phyloP scores from a whole-genome alignment of 2,797 vertebrate genomes.

The Sebastes oblongus region DNA sequence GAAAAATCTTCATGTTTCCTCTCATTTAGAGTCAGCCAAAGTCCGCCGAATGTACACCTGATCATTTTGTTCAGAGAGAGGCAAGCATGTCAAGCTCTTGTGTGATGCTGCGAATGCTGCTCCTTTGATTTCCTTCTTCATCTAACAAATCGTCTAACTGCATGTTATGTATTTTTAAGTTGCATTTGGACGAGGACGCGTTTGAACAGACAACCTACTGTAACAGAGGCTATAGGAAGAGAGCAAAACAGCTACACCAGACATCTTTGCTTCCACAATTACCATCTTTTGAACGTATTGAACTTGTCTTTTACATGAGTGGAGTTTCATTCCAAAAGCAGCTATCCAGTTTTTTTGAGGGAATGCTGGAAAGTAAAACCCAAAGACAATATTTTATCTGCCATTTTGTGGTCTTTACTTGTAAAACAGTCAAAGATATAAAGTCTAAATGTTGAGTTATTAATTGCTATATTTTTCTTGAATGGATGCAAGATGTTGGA shows the following conservation, averaged over 20 bases:
- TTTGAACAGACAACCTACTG: conserved; percentile 7
- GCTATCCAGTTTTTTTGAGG: not conserved
- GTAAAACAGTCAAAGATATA: not conserved
- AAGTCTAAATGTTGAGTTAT: not conserved
- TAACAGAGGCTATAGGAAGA: conserved; percentile 47
- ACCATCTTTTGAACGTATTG: not conserved
- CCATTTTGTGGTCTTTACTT: not conserved
- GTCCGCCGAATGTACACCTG: conserved; percentile 77
- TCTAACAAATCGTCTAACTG: conserved; percentile 64
- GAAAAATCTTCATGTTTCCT: conserved; percentile 63
- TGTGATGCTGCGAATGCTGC: conserved; percentile 48
- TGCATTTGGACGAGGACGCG: conserved; percentile 24
- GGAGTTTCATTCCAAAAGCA: not conserved
- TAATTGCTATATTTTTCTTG: not conserved
- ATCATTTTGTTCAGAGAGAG: conserved; percentile 80
- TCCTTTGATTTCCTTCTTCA: conserved; percentile 33
- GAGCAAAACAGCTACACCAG: conserved; percentile 48
- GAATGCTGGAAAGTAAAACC: not conserved
- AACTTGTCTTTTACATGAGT: not conserved
- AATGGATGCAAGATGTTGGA: not conserved
- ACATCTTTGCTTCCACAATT: not conserved
- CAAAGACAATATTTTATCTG: not conserved
- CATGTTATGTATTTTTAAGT: conserved; percentile 60
- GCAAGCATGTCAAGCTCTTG: conserved; percentile 75
- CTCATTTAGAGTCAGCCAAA: conserved; percentile 75